Evolutionary conservation across 2,797 vertebrate genomes (phyloP).

Genomic region (Onychomys arenicola): DNA sequence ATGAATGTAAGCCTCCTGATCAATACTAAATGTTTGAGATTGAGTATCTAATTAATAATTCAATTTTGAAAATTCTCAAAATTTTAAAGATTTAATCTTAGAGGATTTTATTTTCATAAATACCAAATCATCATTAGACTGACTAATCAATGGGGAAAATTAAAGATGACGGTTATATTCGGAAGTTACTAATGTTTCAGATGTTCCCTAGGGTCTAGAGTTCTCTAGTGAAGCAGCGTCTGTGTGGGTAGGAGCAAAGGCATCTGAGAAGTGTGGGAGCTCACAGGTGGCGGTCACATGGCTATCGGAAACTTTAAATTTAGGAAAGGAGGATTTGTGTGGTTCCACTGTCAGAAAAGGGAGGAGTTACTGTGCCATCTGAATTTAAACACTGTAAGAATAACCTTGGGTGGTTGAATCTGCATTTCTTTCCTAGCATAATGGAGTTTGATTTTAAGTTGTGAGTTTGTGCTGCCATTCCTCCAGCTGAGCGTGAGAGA

Average conservation of each 20-base stretch:
- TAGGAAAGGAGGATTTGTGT: rapidly evolving
- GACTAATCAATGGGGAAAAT: slow-evolving; percentile 73
- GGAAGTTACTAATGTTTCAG: neutral
- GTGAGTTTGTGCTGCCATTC: slow-evolving; percentile 76
- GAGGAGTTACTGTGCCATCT: neutral
- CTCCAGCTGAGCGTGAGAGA: slow-evolving; percentile 85
- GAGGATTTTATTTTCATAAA: slow-evolving; percentile 75
- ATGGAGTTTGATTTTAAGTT: slow-evolving; percentile 88
- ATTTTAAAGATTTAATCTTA: slow-evolving; percentile 38
- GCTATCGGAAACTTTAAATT: slow-evolving; percentile 1
- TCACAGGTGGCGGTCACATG: neutral
- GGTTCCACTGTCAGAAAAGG: neutral
- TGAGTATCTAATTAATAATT: neutral
- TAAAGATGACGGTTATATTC: neutral
- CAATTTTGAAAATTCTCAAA: slow-evolving; percentile 60
- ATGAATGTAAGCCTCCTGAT: neutral
- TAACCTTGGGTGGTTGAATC: slow-evolving; percentile 80
- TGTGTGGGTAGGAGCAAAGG: slow-evolving; percentile 43
- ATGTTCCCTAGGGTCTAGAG: neutral
- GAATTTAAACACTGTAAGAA: slow-evolving; percentile 53
- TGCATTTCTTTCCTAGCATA: slow-evolving; percentile 82
- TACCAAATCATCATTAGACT: neutral
- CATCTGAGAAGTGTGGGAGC: neutral
- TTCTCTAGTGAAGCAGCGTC: neutral
- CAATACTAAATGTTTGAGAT: neutral